Evolutionary conservation across 2,797 vertebrate species (phyloP).

Genomic region (Epinephelus coioides): DNA sequence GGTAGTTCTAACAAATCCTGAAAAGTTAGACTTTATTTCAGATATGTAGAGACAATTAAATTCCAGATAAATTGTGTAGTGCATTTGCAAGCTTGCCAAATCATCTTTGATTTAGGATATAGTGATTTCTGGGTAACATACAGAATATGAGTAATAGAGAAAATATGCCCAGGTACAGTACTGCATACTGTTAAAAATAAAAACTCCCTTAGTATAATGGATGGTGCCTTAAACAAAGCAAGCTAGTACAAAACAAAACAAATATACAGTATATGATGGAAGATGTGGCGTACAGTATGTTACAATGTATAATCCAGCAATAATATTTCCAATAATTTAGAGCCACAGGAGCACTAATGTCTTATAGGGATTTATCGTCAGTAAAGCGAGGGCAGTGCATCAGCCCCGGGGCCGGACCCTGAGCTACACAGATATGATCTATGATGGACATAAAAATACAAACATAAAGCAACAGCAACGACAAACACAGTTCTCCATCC

Average conservation of each 20-base stretch:
- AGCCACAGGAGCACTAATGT: slow-evolving; percentile 70
- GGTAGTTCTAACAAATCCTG: slow-evolving; percentile 61
- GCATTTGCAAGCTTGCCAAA: slow-evolving; percentile 60
- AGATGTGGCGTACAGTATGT: slow-evolving; percentile 55
- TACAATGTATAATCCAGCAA: slow-evolving; percentile 65
- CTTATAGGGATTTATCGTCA: slow-evolving; percentile 49
- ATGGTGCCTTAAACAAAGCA: slow-evolving; percentile 53
- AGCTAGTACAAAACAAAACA: slow-evolving; percentile 63
- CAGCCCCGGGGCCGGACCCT: slow-evolving; percentile 54
- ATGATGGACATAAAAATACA: slow-evolving; percentile 32
- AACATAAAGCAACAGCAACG: slow-evolving; percentile 24
- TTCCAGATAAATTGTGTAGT: slow-evolving; percentile 70
- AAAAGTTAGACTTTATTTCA: slow-evolving; percentile 83
- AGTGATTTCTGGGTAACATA: slow-evolving; percentile 67
- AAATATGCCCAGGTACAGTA: slow-evolving; percentile 60
- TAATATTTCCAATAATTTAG: slow-evolving; percentile 81
- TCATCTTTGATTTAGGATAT: slow-evolving; percentile 54
- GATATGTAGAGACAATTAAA: slow-evolving; percentile 69
- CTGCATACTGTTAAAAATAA: slow-evolving; percentile 51
- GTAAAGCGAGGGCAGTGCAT: slow-evolving; percentile 67
- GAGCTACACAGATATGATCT: slow-evolving; percentile 54
- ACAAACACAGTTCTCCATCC: slow-evolving; percentile 4
- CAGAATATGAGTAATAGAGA: slow-evolving; percentile 56
- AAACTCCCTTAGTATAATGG: slow-evolving; percentile 58
- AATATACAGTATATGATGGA: slow-evolving; percentile 76